These are phyloP conservation scores for Crotophaga sulcirostris DNA, from an alignment of 2,113 vertebrate species.

Conservation along the genomic window DNA sequence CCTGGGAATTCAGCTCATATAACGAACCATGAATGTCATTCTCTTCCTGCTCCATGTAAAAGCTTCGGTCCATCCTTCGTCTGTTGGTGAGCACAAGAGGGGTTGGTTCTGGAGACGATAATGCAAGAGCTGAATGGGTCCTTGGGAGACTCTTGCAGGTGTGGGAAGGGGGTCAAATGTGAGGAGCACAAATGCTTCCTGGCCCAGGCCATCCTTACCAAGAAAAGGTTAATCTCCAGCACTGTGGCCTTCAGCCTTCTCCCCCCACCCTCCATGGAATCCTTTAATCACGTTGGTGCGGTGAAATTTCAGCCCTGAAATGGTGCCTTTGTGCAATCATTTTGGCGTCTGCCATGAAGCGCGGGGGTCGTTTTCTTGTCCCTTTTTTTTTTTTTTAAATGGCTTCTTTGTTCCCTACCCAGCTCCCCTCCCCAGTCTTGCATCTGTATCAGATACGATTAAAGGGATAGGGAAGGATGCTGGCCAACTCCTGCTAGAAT, in stretches of 20 bases:
- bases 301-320: slow-evolving; percentile 89
- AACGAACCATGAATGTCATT: background rate
- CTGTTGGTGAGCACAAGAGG: background rate
- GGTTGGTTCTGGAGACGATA: background rate
- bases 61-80: background rate
- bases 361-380: slow-evolving; percentile 79
- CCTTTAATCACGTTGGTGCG: slow-evolving; percentile 85
- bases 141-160: background rate
- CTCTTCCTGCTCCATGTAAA: background rate
- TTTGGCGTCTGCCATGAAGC: slow-evolving; percentile 78
- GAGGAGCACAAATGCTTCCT: background rate
- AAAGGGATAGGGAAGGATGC: slow-evolving; percentile 76
- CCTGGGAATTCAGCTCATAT: background rate
- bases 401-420: slow-evolving; percentile 76
- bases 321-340: slow-evolving; percentile 81
- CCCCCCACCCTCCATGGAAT: slow-evolving; percentile 73
- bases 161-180: background rate
- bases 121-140: background rate
- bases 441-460: slow-evolving; percentile 85
- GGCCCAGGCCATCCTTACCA: slow-evolving; percentile 23
- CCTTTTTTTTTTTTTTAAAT: slow-evolving; percentile 75
- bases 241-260: slow-evolving; percentile 66
- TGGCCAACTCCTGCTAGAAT: slow-evolving; percentile 29
- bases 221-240: slow-evolving; percentile 75
- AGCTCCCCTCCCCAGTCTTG: slow-evolving; percentile 44